These are phyloP conservation scores for Bellardia bayeri DNA, from an alignment of 2,888 invertebrate genomes.

Conservation along the genomic window DNA sequence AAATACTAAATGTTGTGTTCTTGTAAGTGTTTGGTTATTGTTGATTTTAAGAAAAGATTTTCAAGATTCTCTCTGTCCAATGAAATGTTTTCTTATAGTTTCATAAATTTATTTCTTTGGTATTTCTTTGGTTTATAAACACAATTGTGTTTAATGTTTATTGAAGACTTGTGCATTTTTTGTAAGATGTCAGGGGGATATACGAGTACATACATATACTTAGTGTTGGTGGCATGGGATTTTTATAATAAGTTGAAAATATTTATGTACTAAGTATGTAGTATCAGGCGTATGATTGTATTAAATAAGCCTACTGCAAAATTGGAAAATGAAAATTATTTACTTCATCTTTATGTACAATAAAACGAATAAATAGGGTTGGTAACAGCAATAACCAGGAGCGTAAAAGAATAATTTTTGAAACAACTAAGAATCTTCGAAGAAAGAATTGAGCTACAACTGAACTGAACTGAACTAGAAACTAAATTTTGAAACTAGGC, in stretches of 20 bases:
- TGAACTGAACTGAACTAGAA: slow-evolving; percentile 5
- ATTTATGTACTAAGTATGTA: slow-evolving; percentile 5
- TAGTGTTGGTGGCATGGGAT: slow-evolving; percentile 7
- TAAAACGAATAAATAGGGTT: not conserved
- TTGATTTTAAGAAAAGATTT: slow-evolving; percentile 35
- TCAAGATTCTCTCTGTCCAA: slow-evolving; percentile 40
- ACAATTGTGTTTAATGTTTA: slow-evolving; percentile 25
- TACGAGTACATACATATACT: too few species aligned
- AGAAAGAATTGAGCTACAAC: not conserved
- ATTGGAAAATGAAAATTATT: slow-evolving; percentile 43
- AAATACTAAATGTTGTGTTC: slow-evolving; percentile 10
- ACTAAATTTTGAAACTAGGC: too few species aligned
- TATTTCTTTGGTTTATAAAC: slow-evolving; percentile 28
- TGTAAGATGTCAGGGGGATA: not conserved
- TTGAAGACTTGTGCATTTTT: not conserved
- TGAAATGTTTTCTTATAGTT: slow-evolving; percentile 21
- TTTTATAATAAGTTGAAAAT: slow-evolving; percentile 42
- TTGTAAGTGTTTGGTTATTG: not conserved
- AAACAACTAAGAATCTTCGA: not conserved
- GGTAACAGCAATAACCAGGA: not conserved
- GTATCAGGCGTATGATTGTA: not conserved
- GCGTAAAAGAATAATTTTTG: not conserved
- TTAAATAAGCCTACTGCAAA: slow-evolving; percentile 44
- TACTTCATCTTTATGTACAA: slow-evolving; percentile 27
- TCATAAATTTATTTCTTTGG: slow-evolving; percentile 36